Evolutionary conservation across 2,113 vertebrate species (phyloP).

Genomic region (Phainopepla nitens): DNA sequence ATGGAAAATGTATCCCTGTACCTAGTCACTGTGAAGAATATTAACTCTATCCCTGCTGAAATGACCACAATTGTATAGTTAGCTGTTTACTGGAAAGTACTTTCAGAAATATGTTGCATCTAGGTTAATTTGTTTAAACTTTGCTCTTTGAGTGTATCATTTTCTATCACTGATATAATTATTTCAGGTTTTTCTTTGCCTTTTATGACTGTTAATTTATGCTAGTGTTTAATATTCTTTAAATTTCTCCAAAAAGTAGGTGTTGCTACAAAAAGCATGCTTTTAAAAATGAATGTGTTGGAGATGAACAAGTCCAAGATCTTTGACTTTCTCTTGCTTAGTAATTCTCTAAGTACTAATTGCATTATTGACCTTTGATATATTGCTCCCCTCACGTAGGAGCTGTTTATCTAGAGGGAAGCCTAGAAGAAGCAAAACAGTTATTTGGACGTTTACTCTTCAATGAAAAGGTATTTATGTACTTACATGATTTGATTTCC

Average conservation of each 20-base stretch:
- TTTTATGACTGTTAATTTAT: background rate
- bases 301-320: background rate
- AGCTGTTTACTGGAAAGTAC: background rate
- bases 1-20: background rate
- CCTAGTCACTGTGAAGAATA: background rate
- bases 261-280: background rate
- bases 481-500: background rate
- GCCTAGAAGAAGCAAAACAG: constrained; percentile 88
- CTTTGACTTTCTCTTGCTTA: background rate
- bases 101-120: background rate
- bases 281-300: background rate
- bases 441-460: constrained; percentile 95
- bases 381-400: constrained; percentile 69
- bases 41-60: background rate
- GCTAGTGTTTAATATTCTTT: background rate
- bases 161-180: background rate
- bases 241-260: background rate
- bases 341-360: constrained; percentile 26
- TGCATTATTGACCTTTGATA: background rate
- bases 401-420: constrained; percentile 95
- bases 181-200: background rate
- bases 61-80: background rate
- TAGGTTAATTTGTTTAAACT: background rate
- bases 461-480: constrained; percentile 82
- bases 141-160: background rate